Evolutionary conservation across 2,888 invertebrate genomes (phyloP).

Genomic region (Rhopalosiphum nymphaeae): DNA sequence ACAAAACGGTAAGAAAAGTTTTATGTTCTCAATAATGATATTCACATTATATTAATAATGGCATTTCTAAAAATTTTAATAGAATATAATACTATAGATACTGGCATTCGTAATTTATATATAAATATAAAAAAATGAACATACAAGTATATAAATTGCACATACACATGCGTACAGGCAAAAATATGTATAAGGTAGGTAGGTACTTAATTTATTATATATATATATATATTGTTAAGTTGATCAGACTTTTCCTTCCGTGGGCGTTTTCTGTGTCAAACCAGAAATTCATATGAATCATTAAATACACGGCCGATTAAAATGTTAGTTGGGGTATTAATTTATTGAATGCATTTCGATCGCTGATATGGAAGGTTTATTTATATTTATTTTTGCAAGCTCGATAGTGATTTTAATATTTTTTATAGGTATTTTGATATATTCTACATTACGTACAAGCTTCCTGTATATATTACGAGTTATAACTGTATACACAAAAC

Average conservation of each 20-base stretch:
- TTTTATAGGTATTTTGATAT: neutral
- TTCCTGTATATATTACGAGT: neutral
- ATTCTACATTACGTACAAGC: neutral
- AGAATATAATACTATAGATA: neutral
- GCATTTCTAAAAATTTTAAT: neutral
- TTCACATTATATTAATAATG: neutral
- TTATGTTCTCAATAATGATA: neutral
- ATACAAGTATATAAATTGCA: neutral
- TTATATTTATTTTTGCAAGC: neutral
- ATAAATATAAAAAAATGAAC: neutral
- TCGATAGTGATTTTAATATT: neutral
- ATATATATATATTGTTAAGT: neutral
- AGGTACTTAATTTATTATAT: neutral
- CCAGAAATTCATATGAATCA: constrained; percentile 18
- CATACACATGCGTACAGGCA: neutral
- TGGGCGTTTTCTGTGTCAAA: constrained; percentile 35
- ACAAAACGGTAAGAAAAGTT: neutral
- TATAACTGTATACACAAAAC: constrained; percentile 13
- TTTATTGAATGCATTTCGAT: neutral
- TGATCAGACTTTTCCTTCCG: neutral
- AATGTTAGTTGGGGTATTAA: neutral
- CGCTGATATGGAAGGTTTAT: neutral
- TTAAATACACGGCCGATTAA: neutral
- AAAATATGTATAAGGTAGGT: neutral
- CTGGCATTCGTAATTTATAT: neutral